These are phyloP conservation scores for Nyctalus aviator DNA, from an alignment of 2,797 vertebrate species.

Conservation along the genomic window DNA sequence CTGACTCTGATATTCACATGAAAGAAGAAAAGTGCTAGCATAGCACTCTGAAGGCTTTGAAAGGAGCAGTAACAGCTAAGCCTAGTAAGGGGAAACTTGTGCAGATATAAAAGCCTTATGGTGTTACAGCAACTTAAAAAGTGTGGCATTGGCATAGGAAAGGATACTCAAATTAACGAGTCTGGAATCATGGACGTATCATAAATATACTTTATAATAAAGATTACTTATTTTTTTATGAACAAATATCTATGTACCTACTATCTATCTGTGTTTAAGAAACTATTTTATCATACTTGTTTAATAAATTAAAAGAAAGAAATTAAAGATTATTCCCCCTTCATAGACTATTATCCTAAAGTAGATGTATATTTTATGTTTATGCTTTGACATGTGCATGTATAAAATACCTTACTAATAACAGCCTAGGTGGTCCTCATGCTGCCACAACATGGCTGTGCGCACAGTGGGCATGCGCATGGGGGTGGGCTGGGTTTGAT, in stretches of 20 bases:
- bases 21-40: background rate
- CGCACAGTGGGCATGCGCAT: too few relatives aligned
- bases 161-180: slow-evolving; percentile 24
- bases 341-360: background rate
- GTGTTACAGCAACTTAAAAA: background rate
- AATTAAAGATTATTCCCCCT: background rate
- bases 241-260: background rate
- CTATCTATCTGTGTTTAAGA: background rate
- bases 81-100: background rate
- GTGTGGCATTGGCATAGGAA: background rate
- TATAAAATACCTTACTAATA: background rate
- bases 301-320: background rate
- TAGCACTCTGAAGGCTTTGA: background rate
- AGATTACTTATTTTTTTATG: background rate
- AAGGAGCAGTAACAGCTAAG: background rate
- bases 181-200: background rate
- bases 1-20: background rate
- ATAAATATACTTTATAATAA: background rate
- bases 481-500: too few relatives aligned
- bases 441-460: too few relatives aligned
- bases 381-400: background rate
- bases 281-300: slow-evolving; percentile 6
- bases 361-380: background rate
- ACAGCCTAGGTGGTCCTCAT: too few relatives aligned
- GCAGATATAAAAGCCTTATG: background rate